These are phyloP conservation scores for Melipona beecheii DNA, from an alignment of 2,888 invertebrate genomes.

Conservation along the genomic window DNA sequence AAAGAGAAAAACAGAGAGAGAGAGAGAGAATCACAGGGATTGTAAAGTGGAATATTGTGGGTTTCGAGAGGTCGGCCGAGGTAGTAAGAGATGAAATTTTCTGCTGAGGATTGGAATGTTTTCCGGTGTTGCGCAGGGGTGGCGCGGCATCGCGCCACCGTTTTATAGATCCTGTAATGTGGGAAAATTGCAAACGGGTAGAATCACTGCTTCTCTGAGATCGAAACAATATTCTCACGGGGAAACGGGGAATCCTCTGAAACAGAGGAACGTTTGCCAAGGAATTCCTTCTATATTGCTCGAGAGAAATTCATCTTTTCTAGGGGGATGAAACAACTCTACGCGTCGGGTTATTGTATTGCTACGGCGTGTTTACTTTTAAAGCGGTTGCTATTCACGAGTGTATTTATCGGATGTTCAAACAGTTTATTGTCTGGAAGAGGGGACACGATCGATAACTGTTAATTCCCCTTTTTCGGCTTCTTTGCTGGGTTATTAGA, in stretches of 20 bases:
- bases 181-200: background rate
- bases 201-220: background rate
- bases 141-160: background rate
- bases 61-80: background rate
- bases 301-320: background rate
- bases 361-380: background rate
- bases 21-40: background rate
- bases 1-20: background rate
- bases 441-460: background rate
- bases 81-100: background rate
- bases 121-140: background rate
- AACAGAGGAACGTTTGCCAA: background rate
- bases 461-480: background rate
- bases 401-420: background rate
- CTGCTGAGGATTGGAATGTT: background rate
- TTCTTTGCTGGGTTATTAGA: too few species aligned
- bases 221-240: background rate
- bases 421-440: background rate
- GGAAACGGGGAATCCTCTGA: background rate
- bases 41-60: conserved; percentile 19
- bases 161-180: background rate
- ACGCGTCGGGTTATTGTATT: background rate
- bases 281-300: background rate
- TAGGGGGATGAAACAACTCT: background rate
- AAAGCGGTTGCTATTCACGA: background rate